Evolutionary conservation across 2,113 vertebrate genomes (phyloP).

Genomic region (Centropus bengalensis): DNA sequence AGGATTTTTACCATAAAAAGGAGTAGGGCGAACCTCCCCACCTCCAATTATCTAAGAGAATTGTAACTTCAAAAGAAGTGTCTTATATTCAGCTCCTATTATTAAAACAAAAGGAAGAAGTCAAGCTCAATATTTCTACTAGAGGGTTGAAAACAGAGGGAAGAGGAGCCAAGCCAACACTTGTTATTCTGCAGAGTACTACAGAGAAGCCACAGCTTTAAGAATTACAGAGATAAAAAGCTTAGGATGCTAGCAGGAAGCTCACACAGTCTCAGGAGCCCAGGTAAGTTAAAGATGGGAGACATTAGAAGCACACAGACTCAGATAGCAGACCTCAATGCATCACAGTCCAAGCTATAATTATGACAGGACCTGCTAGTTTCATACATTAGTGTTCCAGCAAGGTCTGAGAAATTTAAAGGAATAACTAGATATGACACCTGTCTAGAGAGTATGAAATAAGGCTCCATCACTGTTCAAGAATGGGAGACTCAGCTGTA

Average conservation of each 20-base stretch:
- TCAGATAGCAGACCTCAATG: not conserved
- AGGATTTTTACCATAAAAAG: not conserved
- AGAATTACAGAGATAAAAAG: not conserved
- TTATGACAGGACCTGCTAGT: not conserved
- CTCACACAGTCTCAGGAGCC: not conserved
- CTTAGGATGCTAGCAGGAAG: not conserved
- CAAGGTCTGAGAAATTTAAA: not conserved
- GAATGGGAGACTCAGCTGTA: not conserved
- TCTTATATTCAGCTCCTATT: not conserved
- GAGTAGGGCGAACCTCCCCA: not conserved
- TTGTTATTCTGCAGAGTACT: accelerated
- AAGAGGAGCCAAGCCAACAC: not conserved
- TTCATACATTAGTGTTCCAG: not conserved
- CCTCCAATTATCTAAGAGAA: not conserved
- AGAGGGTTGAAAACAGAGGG: not conserved
- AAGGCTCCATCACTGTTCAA: not conserved
- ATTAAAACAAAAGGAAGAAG: not conserved
- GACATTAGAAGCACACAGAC: not conserved
- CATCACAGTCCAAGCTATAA: not conserved
- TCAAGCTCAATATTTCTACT: not conserved
- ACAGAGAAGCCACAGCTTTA: not conserved
- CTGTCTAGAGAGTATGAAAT: not conserved
- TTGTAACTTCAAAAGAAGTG: not conserved
- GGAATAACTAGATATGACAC: not conserved
- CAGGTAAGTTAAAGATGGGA: not conserved